Evolutionary conservation across 1,140 invertebrate species (phyloP).

Genomic region (Teleopsis dalmanni): DNA sequence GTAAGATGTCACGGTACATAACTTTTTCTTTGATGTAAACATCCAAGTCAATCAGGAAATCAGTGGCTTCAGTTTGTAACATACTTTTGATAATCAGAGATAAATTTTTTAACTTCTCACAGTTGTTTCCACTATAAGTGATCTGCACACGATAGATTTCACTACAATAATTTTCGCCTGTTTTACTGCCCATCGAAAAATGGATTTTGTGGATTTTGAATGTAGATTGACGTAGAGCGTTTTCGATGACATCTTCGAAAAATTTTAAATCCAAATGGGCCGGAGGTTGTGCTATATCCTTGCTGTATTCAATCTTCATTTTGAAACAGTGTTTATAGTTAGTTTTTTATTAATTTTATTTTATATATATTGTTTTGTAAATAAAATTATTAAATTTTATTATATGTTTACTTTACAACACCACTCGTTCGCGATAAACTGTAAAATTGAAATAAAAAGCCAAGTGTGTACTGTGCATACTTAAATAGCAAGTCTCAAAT

Average conservation of each 20-base stretch:
- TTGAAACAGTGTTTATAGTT: background rate
- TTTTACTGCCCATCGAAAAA: constrained; percentile 27
- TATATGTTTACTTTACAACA: background rate
- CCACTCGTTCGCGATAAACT: background rate
- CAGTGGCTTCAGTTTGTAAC: constrained; percentile 18
- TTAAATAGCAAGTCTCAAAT: too few relatives aligned
- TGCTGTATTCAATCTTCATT: constrained; percentile 25
- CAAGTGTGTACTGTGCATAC: too few relatives aligned
- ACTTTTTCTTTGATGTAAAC: constrained; percentile 34
- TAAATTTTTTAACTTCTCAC: constrained; percentile 10
- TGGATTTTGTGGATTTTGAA: constrained; percentile 15
- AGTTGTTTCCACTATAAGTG: constrained; percentile 10
- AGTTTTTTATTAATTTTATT: background rate
- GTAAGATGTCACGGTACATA: constrained; percentile 27
- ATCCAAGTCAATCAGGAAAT: constrained; percentile 29
- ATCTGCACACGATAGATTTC: constrained; percentile 25
- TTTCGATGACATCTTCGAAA: constrained; percentile 33
- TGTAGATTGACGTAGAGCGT: constrained; percentile 19
- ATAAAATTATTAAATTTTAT: background rate
- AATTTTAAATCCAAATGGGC: constrained; percentile 26
- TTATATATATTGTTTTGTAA: background rate
- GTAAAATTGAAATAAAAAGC: too few relatives aligned
- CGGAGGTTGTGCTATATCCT: constrained; percentile 21
- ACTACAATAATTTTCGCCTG: constrained; percentile 37
- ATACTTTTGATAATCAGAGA: constrained; percentile 31